phyloP scores from a whole-genome alignment of 2,888 invertebrate genomes.

The Automeris io region DNA sequence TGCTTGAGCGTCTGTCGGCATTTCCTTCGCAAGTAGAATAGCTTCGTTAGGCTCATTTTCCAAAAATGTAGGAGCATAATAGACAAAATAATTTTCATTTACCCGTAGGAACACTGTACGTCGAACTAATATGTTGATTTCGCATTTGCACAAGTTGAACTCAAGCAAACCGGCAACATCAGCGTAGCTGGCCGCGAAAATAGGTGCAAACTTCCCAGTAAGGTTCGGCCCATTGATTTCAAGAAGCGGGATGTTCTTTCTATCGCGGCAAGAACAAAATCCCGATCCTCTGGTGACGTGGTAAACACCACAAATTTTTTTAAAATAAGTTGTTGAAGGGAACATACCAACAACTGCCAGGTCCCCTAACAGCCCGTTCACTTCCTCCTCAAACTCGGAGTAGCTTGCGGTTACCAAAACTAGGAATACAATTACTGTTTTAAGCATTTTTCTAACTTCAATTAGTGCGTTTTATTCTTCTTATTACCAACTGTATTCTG shows the following conservation, averaged over 20 bases:
- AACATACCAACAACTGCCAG: constrained; percentile 1
- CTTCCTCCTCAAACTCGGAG: background rate
- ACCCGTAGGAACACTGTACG: background rate
- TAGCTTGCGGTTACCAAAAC: background rate
- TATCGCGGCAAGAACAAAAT: background rate
- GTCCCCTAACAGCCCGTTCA: constrained; percentile 9
- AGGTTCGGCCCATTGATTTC: background rate
- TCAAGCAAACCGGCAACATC: background rate
- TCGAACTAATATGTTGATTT: background rate
- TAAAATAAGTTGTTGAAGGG: background rate
- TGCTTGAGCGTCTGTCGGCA: background rate
- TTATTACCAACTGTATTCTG: background rate
- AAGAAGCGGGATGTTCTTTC: background rate
- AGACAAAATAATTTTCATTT: background rate
- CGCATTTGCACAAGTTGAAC: background rate
- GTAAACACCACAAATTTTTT: background rate
- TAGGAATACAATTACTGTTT: background rate
- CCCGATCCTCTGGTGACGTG: background rate
- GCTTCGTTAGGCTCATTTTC: background rate
- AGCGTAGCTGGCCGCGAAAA: background rate
- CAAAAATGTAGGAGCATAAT: background rate
- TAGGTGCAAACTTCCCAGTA: background rate
- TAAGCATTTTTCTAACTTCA: background rate
- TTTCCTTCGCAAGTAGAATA: background rate
- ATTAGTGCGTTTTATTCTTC: background rate